Evolutionary conservation across 2,113 vertebrate species (phyloP).

Genomic region (Ceratotherium simum): DNA sequence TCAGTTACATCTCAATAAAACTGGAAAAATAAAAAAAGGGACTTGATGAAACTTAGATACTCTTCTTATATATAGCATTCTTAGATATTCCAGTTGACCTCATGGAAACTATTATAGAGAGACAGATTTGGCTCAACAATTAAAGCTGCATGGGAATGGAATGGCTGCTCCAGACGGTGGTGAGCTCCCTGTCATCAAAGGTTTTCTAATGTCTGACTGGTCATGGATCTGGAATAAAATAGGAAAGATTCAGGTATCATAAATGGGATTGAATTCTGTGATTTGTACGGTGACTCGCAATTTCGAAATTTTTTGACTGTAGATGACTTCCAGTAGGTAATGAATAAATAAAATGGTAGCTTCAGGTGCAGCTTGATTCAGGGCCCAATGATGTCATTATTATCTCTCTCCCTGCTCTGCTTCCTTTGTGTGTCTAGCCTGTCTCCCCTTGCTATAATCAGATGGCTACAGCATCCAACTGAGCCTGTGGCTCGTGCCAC

Average conservation of each 20-base stretch:
- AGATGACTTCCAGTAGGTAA: no score
- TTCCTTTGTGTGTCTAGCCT: background rate
- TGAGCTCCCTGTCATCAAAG: background rate
- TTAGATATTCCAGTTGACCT: background rate
- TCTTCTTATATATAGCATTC: background rate
- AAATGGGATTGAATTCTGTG: background rate
- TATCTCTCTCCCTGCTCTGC: background rate
- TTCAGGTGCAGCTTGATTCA: background rate
- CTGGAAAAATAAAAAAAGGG: background rate
- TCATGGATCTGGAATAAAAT: background rate
- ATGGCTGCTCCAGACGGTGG: fast-evolving
- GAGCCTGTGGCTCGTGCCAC: background rate
- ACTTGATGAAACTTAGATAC: background rate
- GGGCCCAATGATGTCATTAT: fast-evolving
- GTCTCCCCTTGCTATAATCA: background rate
- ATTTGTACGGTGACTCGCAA: background rate
- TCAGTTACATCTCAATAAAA: background rate
- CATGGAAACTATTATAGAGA: background rate
- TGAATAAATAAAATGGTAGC: background rate
- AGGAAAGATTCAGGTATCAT: background rate
- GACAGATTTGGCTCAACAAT: background rate
- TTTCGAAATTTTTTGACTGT: background rate
- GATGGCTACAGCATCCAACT: background rate
- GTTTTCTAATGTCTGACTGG: background rate
- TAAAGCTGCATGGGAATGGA: background rate